Percentiles rank a stretch among this genome's conserved stretches.
These are phyloP conservation scores for Alouatta palliata DNA, from an alignment of 2,113 vertebrate species.

Conservation along the genomic window DNA sequence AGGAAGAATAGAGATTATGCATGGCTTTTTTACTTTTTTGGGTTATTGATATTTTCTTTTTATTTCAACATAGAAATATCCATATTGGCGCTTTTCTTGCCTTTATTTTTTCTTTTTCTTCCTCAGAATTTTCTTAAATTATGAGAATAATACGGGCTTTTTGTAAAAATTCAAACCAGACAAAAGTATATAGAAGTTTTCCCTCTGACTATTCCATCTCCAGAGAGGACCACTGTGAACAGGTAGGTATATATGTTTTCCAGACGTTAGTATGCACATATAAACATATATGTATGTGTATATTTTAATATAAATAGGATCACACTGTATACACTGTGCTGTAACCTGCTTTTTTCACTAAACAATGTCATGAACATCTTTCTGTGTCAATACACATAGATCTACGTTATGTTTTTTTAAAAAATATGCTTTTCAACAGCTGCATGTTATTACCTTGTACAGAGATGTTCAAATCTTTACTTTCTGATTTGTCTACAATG, in stretches of 20 bases:
- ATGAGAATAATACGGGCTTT: not conserved
- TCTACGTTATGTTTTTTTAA: not conserved
- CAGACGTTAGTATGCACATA: conserved; percentile 4
- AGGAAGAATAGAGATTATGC: not conserved
- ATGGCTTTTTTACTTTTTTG: not conserved
- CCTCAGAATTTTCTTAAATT: not conserved
- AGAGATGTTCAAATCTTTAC: not conserved
- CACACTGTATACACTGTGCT: not conserved
- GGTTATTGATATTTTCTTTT: conserved; percentile 5
- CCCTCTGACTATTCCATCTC: not conserved
- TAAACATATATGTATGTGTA: conserved; percentile 24
- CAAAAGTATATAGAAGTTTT: not conserved
- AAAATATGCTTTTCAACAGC: not conserved
- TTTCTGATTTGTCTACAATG: not conserved
- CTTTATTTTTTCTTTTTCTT: conserved; percentile 16
- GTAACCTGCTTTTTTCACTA: conserved; percentile 30
- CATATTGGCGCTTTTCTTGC: not conserved
- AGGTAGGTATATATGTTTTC: not conserved
- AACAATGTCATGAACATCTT: not conserved
- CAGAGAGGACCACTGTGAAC: not conserved
- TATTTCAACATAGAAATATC: conserved; percentile 37
- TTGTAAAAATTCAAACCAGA: conserved; percentile 18
- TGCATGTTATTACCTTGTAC: not conserved
- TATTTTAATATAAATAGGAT: conserved; percentile 29
- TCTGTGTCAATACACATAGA: not conserved